These are phyloP conservation scores for Moxostoma hubbsi DNA, from an alignment of 2,797 vertebrate species.

Conservation along the genomic window DNA sequence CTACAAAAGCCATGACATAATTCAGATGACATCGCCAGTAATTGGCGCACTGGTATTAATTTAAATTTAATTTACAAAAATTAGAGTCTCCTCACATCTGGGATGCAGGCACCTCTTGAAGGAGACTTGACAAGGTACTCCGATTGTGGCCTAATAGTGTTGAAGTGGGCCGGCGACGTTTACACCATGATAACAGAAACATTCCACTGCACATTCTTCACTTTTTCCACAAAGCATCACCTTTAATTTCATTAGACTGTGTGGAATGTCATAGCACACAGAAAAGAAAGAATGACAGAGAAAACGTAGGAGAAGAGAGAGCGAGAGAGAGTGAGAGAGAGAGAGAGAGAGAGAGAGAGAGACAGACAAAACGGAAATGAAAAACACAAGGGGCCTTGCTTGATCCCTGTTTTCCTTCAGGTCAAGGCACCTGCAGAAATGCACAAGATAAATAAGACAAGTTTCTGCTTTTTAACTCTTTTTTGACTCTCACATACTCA, in stretches of 20 bases:
- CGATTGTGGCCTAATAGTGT: not conserved
- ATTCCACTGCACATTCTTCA: constrained; percentile 76
- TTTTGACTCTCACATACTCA: no score
- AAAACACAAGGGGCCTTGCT: constrained; percentile 69
- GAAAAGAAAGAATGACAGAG: constrained; percentile 57
- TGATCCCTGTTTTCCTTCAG: no score
- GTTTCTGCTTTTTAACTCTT: no score
- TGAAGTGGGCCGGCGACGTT: constrained; percentile 45
- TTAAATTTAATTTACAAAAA: constrained; percentile 72
- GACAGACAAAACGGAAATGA: constrained; percentile 71
- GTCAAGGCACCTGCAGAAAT: no score
- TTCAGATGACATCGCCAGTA: constrained; percentile 74
- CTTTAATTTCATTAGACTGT: constrained; percentile 79
- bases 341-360: constrained; percentile 3
- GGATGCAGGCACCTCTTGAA: constrained; percentile 59
- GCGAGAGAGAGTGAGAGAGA: no score
- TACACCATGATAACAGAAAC: constrained; percentile 74
- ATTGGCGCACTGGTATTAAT: constrained; percentile 73
- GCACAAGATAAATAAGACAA: no score
- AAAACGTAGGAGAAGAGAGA: constrained; percentile 48
- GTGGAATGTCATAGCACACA: constrained; percentile 72
- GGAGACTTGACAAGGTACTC: constrained; percentile 24
- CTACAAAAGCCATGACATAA: constrained; percentile 72
- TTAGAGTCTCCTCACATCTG: constrained; percentile 64
- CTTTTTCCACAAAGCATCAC: constrained; percentile 71